These are phyloP conservation scores for Tetrax tetrax DNA, from an alignment of 2,113 vertebrate species.

Conservation along the genomic window DNA sequence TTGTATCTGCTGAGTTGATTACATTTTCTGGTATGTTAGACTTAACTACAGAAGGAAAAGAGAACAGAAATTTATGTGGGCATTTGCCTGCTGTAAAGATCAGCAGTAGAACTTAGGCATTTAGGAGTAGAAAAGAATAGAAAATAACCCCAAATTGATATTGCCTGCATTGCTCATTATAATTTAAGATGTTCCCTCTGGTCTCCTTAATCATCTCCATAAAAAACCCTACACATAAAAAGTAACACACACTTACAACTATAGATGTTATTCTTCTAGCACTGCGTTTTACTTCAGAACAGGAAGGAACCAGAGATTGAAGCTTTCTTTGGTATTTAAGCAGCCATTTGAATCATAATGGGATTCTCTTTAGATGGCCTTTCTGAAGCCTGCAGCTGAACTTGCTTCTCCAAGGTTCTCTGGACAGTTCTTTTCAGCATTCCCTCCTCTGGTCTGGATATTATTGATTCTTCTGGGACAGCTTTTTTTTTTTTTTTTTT, in stretches of 20 bases:
- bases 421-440: not conserved
- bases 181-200: not conserved
- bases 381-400: not conserved
- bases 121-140: not conserved
- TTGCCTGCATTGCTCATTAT: conserved; percentile 1
- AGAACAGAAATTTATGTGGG: conserved; percentile 24
- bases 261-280: not conserved
- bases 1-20: not conserved
- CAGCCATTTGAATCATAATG: not conserved
- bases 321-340: not conserved
- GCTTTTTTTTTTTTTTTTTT: not conserved
- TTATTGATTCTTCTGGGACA: not conserved
- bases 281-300: not conserved
- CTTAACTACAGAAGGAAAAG: conserved; percentile 34
- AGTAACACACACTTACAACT: not conserved
- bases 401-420: not conserved
- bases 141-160: conserved; percentile 1
- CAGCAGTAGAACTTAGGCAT: not conserved
- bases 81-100: not conserved
- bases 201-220: not conserved
- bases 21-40: not conserved
- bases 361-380: not conserved
- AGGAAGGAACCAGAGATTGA: not conserved
- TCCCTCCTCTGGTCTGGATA: not conserved
- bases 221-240: not conserved